A percentile compares a stretch with the other conserved stretches of the same genome.
Evolutionary conservation across 2,113 vertebrate species (phyloP).

Genomic region (Muntiacus reevesi): DNA sequence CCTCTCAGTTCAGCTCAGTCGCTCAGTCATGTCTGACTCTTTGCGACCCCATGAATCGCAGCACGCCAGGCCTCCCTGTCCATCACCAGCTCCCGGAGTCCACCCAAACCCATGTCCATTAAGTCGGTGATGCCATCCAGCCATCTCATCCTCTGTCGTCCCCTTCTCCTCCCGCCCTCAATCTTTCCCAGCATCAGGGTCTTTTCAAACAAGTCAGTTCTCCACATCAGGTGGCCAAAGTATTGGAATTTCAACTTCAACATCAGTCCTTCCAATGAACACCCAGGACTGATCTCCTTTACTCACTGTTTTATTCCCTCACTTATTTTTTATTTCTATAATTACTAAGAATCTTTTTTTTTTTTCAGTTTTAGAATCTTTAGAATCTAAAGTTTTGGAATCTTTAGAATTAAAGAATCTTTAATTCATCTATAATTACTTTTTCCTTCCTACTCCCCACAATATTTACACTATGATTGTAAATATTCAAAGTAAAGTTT

Average conservation of each 20-base stretch:
- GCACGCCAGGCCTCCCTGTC: neutral
- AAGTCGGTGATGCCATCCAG: neutral
- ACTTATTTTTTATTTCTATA: neutral
- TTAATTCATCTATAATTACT: neutral
- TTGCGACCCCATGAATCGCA: neutral
- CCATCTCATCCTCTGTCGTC: neutral
- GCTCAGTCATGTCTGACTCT: rapidly evolving
- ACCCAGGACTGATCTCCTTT: neutral
- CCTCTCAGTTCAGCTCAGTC: neutral
- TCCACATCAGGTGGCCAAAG: neutral
- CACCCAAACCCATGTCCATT: neutral
- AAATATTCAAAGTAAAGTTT: neutral
- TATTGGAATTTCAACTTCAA: neutral
- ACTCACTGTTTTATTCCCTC: neutral
- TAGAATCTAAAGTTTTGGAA: neutral
- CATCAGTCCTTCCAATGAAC: neutral
- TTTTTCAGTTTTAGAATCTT: neutral
- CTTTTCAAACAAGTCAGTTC: neutral
- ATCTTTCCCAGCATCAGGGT: neutral
- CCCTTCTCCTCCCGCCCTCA: neutral
- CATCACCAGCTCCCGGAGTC: neutral
- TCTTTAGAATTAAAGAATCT: neutral
- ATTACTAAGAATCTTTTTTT: neutral
- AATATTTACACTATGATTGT: neutral
- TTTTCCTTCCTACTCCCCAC: neutral